Evolutionary conservation across 2,113 vertebrate genomes (phyloP).

Genomic region (Rhea americana): DNA sequence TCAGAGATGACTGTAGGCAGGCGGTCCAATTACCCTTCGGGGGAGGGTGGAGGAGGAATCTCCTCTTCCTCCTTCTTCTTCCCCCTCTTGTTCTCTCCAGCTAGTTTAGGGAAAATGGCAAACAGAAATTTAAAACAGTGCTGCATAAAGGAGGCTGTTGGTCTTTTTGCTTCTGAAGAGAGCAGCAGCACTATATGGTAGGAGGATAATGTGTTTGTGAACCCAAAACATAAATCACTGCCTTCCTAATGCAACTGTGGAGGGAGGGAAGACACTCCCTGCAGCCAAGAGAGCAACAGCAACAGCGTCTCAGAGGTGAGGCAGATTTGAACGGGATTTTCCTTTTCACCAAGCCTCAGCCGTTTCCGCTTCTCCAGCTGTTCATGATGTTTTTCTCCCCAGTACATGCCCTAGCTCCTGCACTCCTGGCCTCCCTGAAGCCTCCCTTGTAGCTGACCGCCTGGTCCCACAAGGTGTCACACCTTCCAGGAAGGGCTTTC

Average conservation of each 20-base stretch:
- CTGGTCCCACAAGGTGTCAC: conserved; percentile 9
- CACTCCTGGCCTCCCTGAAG: conserved; percentile 25
- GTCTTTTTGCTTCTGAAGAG: conserved; percentile 27
- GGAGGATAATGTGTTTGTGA: neutral
- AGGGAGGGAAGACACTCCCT: neutral
- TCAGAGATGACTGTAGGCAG: conserved; percentile 27
- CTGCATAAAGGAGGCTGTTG: neutral
- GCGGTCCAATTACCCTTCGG: neutral
- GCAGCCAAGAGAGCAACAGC: neutral
- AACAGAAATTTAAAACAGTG: conserved; percentile 16
- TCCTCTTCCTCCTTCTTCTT: neutral
- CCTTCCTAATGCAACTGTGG: neutral
- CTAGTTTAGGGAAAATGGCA: neutral
- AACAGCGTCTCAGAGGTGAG: neutral
- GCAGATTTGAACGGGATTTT: neutral
- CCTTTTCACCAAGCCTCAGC: fast-evolving
- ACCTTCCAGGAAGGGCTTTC: conserved; percentile 47
- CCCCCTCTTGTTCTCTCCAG: neutral
- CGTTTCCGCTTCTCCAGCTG: neutral
- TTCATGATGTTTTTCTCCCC: neutral
- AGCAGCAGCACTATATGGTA: neutral
- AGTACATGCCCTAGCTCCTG: neutral
- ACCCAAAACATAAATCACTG: neutral
- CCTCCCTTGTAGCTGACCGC: conserved; percentile 29
- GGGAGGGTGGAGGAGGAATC: neutral